Evolutionary conservation across 2,888 invertebrate species (phyloP).

Genomic region (Glyphotaelius pellucidus): DNA sequence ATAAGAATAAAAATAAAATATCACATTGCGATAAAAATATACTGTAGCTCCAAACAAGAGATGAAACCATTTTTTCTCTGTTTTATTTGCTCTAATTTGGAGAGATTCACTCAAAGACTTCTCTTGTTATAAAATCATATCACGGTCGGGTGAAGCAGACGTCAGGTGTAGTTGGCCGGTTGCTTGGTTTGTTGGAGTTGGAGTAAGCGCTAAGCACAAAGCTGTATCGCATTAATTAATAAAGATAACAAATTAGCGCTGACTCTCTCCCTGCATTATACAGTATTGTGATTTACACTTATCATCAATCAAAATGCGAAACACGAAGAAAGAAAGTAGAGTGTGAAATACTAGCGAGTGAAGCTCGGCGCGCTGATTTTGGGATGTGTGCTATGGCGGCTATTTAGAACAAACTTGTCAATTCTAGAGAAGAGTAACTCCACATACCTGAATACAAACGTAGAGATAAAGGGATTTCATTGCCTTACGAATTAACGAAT

Average conservation of each 20-base stretch:
- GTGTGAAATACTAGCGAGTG: not conserved
- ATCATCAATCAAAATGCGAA: slow-evolving; percentile 2
- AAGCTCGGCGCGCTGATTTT: not conserved
- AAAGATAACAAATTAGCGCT: not conserved
- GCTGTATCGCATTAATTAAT: not conserved
- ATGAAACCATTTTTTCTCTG: not conserved
- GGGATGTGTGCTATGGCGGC: not conserved
- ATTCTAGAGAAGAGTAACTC: not conserved
- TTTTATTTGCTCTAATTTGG: not conserved
- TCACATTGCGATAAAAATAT: not conserved
- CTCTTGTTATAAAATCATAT: not conserved
- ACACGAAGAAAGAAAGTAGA: not conserved
- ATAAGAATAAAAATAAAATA: not conserved
- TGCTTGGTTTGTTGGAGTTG: not conserved
- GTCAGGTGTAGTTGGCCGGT: not conserved
- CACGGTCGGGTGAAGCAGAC: not conserved
- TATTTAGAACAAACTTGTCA: not conserved
- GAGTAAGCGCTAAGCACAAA: not conserved
- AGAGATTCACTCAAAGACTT: not conserved
- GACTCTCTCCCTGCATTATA: not conserved
- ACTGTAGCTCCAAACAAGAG: not conserved
- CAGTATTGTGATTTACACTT: not conserved
- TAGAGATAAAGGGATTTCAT: not conserved
- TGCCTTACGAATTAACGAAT: not conserved
- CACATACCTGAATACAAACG: not conserved